These are phyloP conservation scores for Euspilapteryx auroguttella DNA, from an alignment of 2,888 invertebrate genomes.

Conservation along the genomic window DNA sequence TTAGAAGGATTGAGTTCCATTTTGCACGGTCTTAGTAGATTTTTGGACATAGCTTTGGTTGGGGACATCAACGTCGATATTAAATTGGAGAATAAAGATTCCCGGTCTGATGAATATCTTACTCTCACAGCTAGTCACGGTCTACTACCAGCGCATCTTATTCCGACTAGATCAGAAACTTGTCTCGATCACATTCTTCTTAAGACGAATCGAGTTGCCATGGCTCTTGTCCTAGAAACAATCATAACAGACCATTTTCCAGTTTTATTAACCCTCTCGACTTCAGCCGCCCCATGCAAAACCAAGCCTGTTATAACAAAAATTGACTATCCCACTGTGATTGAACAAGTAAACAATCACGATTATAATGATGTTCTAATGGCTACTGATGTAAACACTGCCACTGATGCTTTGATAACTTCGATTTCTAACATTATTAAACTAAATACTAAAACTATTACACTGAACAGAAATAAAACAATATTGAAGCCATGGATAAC, in stretches of 20 bases:
- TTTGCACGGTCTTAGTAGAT: too few species aligned
- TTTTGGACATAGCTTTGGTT: too few species aligned
- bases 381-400: not conserved
- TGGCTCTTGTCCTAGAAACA: not conserved
- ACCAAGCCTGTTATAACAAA: not conserved
- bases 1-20: too few species aligned
- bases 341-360: not conserved
- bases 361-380: not conserved
- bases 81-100: not conserved
- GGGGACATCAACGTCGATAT: not conserved
- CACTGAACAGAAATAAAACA: not conserved
- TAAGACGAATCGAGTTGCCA: not conserved
- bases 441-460: not conserved
- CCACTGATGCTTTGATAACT: not conserved
- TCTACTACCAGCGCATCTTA: not conserved
- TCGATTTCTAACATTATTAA: not conserved
- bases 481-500: not conserved
- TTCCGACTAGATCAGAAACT: not conserved
- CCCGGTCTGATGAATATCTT: not conserved
- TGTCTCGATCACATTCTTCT: conserved; percentile 1
- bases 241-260: not conserved
- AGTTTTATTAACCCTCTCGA: not conserved
- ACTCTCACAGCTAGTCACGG: not conserved
- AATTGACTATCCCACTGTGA: not conserved
- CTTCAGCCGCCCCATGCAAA: not conserved